phyloP scores from a whole-genome alignment of 2,797 vertebrate genomes.

The Leuciscus waleckii region DNA sequence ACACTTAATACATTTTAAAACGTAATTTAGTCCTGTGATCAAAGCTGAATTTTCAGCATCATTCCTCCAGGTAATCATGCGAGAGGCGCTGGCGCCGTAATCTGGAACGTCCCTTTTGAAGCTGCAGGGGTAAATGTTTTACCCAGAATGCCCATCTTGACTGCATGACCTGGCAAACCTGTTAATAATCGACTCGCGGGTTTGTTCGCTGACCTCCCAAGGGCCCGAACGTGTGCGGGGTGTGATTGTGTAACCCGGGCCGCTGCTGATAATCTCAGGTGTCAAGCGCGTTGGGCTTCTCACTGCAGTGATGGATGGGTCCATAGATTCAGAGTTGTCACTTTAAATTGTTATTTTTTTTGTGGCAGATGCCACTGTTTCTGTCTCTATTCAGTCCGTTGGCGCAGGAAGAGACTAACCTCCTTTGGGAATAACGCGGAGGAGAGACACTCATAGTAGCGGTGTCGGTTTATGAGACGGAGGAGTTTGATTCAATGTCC shows the following conservation, averaged over 20 bases:
- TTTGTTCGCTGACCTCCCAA: conserved; percentile 21
- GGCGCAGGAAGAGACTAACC: not conserved
- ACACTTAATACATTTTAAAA: not conserved
- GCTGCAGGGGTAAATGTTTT: conserved; percentile 41
- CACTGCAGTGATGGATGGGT: not conserved
- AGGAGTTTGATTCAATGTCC: not conserved
- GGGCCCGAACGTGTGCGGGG: not conserved
- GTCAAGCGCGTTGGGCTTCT: not conserved
- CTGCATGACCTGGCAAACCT: not conserved
- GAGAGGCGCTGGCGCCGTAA: not conserved
- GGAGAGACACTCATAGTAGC: not conserved
- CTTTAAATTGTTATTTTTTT: conserved; percentile 1
- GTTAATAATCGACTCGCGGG: conserved; percentile 44
- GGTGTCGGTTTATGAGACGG: not conserved
- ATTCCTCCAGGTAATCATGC: not conserved
- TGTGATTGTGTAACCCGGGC: not conserved
- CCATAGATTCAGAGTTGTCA: not conserved
- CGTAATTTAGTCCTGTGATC: not conserved
- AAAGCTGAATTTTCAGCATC: not conserved
- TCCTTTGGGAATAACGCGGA: conserved; percentile 7
- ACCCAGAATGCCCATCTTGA: conserved; percentile 18
- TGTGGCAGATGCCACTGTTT: conserved; percentile 4
- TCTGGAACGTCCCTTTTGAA: conserved; percentile 10
- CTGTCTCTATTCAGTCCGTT: not conserved
- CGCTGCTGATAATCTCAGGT: not conserved